Evolutionary conservation across 2,113 vertebrate species (phyloP).

Genomic region (Theristicus caerulescens): DNA sequence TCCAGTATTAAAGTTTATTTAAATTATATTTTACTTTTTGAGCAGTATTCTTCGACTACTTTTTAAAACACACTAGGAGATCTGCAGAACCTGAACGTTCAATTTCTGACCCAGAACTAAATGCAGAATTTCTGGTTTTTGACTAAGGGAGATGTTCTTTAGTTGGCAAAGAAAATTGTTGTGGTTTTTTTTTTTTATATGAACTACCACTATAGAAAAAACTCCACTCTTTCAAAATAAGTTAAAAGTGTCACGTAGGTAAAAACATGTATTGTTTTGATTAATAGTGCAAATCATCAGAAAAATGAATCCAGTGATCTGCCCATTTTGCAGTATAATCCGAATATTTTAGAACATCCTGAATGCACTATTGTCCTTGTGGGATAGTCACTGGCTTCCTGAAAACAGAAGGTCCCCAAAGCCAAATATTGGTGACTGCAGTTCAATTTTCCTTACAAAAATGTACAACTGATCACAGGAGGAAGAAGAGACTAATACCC

Average conservation of each 20-base stretch:
- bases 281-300: not conserved
- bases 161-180: not conserved
- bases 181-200: not conserved
- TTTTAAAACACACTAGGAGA: not conserved
- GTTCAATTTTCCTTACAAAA: not conserved
- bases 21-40: not conserved
- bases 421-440: not conserved
- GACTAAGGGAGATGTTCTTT: not conserved
- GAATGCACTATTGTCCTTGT: not conserved
- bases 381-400: not conserved
- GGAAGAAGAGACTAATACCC: not conserved
- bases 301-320: not conserved
- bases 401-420: not conserved
- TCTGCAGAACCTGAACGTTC: not conserved
- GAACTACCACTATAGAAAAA: not conserved
- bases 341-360: not conserved
- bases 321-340: not conserved
- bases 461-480: not conserved
- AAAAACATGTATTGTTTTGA: not conserved
- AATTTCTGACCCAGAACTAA: not conserved
- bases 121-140: not conserved
- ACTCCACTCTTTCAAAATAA: not conserved
- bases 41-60: not conserved
- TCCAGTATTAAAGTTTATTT: not conserved
- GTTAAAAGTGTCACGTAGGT: not conserved